Conservation (phyloP, 2,888 invertebrate species). For the Sericinus montela region DNA sequence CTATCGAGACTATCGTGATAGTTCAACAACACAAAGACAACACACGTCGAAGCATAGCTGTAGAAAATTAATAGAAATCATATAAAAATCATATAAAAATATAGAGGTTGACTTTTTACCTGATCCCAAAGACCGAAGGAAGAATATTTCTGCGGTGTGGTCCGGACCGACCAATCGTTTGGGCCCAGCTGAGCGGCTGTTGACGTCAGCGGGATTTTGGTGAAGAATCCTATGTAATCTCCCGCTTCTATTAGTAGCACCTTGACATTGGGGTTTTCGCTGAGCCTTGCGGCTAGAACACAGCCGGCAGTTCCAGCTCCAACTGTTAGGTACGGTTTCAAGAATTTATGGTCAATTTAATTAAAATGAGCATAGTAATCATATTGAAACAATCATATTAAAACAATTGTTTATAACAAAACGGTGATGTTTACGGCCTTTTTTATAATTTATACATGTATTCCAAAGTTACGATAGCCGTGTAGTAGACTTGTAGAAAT, state of each 20-base stretch:
- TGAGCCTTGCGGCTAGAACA: conserved; percentile 82
- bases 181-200: conserved; percentile 83
- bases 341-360: neutral
- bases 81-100: too few species aligned
- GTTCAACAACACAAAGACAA: too few species aligned
- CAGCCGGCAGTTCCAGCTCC: conserved; percentile 87
- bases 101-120: conserved; percentile 47
- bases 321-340: conserved; percentile 55
- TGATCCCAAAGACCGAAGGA: conserved; percentile 81
- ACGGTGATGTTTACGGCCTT: too few species aligned
- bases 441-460: too few species aligned
- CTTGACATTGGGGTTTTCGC: conserved; percentile 73
- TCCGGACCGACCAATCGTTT: conserved; percentile 84
- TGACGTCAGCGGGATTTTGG: conserved; percentile 82
- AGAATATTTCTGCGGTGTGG: conserved; percentile 81
- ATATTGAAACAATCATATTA: too few species aligned
- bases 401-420: too few species aligned
- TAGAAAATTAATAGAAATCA: too few species aligned
- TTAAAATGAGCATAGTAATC: too few species aligned
- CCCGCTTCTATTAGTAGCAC: conserved; percentile 86
- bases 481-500: too few species aligned
- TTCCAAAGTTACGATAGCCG: too few species aligned
- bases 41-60: too few species aligned
- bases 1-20: too few species aligned
- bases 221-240: conserved; percentile 82